Conservation (phyloP, 2,797 vertebrate genomes). For the Phylloscopus collybita region DNA sequence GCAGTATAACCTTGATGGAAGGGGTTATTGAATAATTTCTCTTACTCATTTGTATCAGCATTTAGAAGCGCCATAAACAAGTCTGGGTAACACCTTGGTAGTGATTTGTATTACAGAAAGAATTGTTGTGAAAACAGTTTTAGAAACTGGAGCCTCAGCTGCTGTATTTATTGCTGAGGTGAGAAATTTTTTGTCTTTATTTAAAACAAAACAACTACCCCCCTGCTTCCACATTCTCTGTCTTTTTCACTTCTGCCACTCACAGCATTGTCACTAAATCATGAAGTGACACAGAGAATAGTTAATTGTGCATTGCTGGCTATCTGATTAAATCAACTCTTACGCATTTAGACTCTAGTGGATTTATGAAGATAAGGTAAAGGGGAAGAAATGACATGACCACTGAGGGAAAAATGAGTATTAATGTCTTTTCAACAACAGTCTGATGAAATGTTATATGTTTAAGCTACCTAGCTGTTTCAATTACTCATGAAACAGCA, state of each 20-base stretch:
- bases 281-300: slow-evolving; percentile 25
- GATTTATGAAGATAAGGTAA: slow-evolving; percentile 57
- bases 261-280: slow-evolving; percentile 11
- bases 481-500: slow-evolving; percentile 46
- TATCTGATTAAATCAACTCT: slow-evolving; percentile 37
- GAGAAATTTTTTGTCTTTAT: not conserved
- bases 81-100: not conserved
- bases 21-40: not conserved
- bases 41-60: not conserved
- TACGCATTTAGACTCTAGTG: slow-evolving; percentile 11
- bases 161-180: not conserved
- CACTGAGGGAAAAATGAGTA: slow-evolving; percentile 45
- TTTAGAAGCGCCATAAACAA: not conserved
- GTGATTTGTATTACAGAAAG: not conserved
- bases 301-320: slow-evolving; percentile 37
- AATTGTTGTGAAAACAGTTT: not conserved
- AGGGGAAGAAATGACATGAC: slow-evolving; percentile 15
- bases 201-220: not conserved
- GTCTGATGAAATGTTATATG: slow-evolving; percentile 20
- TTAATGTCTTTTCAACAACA: slow-evolving; percentile 19
- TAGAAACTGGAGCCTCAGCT: not conserved
- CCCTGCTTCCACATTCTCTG: not conserved
- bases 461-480: slow-evolving; percentile 45
- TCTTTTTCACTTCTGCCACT: not conserved
- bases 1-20: not conserved